Evolutionary conservation across 2,113 vertebrate genomes (phyloP).

Genomic region (Phrynocephalus versicolor): DNA sequence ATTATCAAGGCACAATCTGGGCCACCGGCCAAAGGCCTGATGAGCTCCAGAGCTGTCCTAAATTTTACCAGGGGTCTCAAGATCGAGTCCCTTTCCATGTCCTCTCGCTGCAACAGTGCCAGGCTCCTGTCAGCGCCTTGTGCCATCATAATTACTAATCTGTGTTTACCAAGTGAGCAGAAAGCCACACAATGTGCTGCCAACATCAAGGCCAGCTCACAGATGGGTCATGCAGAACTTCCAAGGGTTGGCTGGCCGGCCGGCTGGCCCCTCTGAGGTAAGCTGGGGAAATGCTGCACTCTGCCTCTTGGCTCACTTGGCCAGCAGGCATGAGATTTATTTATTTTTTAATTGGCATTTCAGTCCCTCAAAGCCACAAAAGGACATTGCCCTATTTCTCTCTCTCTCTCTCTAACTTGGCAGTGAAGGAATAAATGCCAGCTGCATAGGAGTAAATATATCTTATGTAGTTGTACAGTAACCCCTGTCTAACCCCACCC

Average conservation of each 20-base stretch:
- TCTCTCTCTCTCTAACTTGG: too few species aligned
- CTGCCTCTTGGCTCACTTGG: not conserved
- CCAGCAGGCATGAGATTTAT: not conserved
- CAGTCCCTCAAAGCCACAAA: not conserved
- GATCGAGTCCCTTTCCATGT: not conserved
- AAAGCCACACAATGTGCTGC: slow-evolving; percentile 9
- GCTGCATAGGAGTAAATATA: too few species aligned
- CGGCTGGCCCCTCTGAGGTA: not conserved
- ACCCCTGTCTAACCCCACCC: too few species aligned
- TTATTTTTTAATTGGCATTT: not conserved
- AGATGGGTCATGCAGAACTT: not conserved
- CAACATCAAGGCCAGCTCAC: not conserved
- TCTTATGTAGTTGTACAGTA: too few species aligned
- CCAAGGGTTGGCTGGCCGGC: not conserved
- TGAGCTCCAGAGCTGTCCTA: not conserved
- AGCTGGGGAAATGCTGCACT: slow-evolving; percentile 10
- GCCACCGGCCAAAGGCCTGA: not conserved
- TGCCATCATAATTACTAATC: slow-evolving; percentile 33
- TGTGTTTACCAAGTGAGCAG: slow-evolving; percentile 19
- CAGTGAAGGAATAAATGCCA: not conserved
- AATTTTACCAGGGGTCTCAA: not conserved
- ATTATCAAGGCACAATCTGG: not conserved
- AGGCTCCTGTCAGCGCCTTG: not conserved
- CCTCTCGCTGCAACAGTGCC: not conserved
- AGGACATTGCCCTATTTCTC: not conserved